Evolutionary conservation across 2,113 vertebrate species (phyloP).

Genomic region (Silurus meridionalis): DNA sequence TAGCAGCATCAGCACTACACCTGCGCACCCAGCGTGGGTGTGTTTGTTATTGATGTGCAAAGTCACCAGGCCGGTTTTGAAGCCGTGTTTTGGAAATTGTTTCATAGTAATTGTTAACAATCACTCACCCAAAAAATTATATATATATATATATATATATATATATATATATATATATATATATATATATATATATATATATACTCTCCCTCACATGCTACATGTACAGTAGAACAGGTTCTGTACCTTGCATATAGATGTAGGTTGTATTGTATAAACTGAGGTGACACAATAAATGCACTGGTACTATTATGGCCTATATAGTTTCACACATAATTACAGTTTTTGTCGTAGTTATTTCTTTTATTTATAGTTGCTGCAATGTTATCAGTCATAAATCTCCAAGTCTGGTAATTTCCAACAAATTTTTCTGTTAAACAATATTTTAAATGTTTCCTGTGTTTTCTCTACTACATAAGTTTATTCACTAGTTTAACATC

Average conservation of each 20-base stretch:
- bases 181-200: not conserved
- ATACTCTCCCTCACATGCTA: not conserved
- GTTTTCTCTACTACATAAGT: not conserved
- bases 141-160: not conserved
- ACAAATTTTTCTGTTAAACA: not conserved
- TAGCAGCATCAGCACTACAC: constrained; percentile 22
- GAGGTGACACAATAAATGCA: not conserved
- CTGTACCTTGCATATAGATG: not conserved
- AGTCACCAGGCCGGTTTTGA: constrained; percentile 29
- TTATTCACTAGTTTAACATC: not conserved
- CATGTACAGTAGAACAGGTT: not conserved
- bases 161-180: not conserved
- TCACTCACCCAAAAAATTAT: not conserved
- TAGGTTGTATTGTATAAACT: not conserved
- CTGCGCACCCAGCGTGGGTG: not conserved
- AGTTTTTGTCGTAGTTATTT: not conserved
- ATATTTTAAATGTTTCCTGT: not conserved
- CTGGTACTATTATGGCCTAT: not conserved
- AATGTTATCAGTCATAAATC: not conserved
- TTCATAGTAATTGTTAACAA: constrained; percentile 11
- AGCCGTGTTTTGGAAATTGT: not conserved
- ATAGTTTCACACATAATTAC: not conserved
- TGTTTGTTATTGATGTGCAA: constrained; percentile 6
- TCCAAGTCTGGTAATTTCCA: not conserved
- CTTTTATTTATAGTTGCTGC: not conserved